Evolutionary conservation across 2,888 invertebrate species (phyloP), one percentile per base, ranked within the genome.

Genomic region (Caenorhabditis sp.): DNA sequence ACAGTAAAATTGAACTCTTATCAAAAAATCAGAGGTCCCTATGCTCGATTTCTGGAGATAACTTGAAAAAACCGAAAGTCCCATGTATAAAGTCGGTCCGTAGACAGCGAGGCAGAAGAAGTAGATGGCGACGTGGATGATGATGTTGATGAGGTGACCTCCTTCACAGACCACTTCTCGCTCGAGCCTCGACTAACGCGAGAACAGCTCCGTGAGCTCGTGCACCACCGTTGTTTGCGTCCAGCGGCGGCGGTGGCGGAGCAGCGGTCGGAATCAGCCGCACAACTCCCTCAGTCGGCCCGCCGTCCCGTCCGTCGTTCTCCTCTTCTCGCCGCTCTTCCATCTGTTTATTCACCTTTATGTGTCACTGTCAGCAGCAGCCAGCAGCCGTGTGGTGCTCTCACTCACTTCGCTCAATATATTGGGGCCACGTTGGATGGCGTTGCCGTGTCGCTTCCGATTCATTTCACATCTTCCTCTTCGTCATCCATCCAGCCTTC

Each of bases 281-380:
- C 32, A 11, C 41, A 32, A 24, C 46, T 30, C 43, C 48, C n/a
- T 30, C 26, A 13, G 1, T 17, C 6, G 22, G 20, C 43, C 48
- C n/a, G 30, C 26, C n/a, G 1, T 17, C 6, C 17, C 24, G 17
- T 43, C 27, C 35, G 35, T 39, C 15, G 52, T 39, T 22, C 37
- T 41, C 15, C 37, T 22, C 52, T 39, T 26, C 41, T 43, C 53
- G 17, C 17, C 63, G 22, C 30, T 24, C 39, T 30, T 68, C 61
- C 62, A 61, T 71, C 71, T 71, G 71, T 71, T 62, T 71, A 61
- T 71, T 62, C 62, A 62, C 62, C 71, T 71, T 62, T 70, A 59
- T 70, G 70, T 70, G 59, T 71, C 71, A 61, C 71, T 71, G 71
- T 71, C 61, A 65, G 63, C 43, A 46, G 41, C 9, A 11, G 26